A percentile compares a stretch with the other conserved stretches of the same genome.
Evolutionary conservation across 2,113 vertebrate species (phyloP).

Genomic region (Ranitomeya imitator): DNA sequence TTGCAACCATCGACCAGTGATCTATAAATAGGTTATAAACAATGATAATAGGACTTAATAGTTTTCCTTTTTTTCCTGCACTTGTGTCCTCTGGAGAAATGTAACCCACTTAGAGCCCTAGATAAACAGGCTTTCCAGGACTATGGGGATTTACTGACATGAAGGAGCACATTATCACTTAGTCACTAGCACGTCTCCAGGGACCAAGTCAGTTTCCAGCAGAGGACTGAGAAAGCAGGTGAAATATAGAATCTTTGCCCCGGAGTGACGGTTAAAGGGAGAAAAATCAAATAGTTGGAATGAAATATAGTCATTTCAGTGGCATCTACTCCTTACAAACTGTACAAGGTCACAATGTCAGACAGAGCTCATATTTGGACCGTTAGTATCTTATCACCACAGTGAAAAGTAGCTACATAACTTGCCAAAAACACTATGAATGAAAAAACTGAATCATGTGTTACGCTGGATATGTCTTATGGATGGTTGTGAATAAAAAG

Average conservation of each 20-base stretch:
- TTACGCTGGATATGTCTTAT: background rate
- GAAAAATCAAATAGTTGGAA: background rate
- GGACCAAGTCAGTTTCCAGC: slow-evolving; percentile 1
- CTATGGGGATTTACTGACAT: slow-evolving; percentile 40
- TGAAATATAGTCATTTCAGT: background rate
- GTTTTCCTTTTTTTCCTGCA: slow-evolving; percentile 32
- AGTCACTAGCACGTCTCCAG: background rate
- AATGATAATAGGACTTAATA: slow-evolving; percentile 35
- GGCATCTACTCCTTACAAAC: background rate
- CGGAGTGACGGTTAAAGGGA: background rate
- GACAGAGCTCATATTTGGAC: background rate
- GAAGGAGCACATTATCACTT: slow-evolving; percentile 48
- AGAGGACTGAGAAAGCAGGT: background rate
- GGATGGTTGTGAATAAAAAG: background rate
- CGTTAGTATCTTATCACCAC: background rate
- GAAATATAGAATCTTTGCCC: background rate
- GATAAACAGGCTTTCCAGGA: slow-evolving; percentile 18
- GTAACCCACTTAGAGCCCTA: slow-evolving; percentile 42
- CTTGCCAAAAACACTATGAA: background rate
- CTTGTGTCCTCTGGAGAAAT: slow-evolving; percentile 21
- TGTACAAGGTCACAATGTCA: background rate
- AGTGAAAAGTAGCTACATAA: background rate
- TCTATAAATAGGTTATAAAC: slow-evolving; percentile 42
- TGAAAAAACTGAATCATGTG: background rate
- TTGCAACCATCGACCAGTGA: background rate